phyloP scores from a whole-genome alignment of 2,888 invertebrate genomes.

The Amphimallon solstitiale region DNA sequence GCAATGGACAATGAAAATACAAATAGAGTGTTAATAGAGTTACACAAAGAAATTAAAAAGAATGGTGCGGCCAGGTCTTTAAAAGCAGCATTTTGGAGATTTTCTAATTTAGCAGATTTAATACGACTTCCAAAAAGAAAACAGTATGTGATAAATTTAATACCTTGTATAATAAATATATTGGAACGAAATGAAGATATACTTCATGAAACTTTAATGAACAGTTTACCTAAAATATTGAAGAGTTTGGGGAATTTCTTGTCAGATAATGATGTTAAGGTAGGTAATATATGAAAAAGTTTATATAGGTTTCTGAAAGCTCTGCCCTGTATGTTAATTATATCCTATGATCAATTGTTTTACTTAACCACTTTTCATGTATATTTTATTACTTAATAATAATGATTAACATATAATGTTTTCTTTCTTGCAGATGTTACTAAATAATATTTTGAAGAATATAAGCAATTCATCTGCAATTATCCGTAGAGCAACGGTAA shows the following conservation, averaged over 20 bases:
- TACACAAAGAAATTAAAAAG: conserved; percentile 84
- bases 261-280: conserved; percentile 77
- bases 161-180: conserved; percentile 79
- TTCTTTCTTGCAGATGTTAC: conserved; percentile 66
- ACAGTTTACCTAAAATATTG: conserved; percentile 73
- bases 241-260: conserved; percentile 75
- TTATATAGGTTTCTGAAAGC: no score
- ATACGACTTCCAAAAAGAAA: conserved; percentile 82
- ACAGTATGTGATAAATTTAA: conserved; percentile 78
- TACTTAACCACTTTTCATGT: no score
- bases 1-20: conserved; percentile 74
- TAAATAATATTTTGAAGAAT: conserved; percentile 75
- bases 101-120: conserved; percentile 78
- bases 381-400: background rate
- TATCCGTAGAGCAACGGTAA: conserved; percentile 83
- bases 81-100: conserved; percentile 79
- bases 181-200: conserved; percentile 77
- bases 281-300: no score
- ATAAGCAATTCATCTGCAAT: conserved; percentile 74
- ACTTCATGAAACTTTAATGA: conserved; percentile 74
- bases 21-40: conserved; percentile 79
- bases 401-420: background rate
- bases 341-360: no score
- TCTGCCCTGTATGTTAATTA: no score
- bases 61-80: conserved; percentile 78